Conservation (phyloP, 2,797 vertebrate species). For the Borostomias antarcticus region DNA sequence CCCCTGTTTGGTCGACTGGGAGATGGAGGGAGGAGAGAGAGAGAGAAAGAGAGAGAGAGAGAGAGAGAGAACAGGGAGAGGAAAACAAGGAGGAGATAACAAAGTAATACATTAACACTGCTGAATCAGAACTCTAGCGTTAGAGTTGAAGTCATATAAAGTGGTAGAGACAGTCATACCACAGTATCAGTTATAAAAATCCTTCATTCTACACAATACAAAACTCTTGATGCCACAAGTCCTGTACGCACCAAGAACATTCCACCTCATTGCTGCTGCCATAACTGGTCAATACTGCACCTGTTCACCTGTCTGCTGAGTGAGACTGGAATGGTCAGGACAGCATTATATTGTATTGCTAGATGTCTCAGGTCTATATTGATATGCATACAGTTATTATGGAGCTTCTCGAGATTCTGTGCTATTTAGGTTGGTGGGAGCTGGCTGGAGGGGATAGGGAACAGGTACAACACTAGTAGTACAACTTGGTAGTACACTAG, state of each 20-base stretch:
- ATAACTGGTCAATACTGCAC: background rate
- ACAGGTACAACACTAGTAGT: background rate
- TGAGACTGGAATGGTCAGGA: background rate
- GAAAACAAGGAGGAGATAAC: background rate
- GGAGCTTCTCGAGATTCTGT: background rate
- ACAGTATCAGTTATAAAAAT: background rate
- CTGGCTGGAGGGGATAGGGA: background rate
- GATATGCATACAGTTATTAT: background rate
- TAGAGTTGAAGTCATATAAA: background rate
- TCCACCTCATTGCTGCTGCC: background rate
- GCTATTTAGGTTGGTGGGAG: background rate
- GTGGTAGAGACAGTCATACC: background rate
- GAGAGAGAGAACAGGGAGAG: constrained; percentile 25
- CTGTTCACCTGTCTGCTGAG: background rate
- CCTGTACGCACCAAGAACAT: background rate
- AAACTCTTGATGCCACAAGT: background rate
- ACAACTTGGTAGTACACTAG: too few species aligned
- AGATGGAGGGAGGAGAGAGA: constrained; percentile 59
- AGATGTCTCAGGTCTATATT: background rate
- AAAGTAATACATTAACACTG: background rate
- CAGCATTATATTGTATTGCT: background rate
- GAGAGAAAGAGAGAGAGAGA: constrained; percentile 48
- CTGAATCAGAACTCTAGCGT: background rate
- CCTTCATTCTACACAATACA: too few species aligned
- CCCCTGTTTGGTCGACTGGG: constrained; percentile 89